Base-by-base conservation (phyloP, 1,140 invertebrate genomes). In the Drosophila virilis region DNA sequence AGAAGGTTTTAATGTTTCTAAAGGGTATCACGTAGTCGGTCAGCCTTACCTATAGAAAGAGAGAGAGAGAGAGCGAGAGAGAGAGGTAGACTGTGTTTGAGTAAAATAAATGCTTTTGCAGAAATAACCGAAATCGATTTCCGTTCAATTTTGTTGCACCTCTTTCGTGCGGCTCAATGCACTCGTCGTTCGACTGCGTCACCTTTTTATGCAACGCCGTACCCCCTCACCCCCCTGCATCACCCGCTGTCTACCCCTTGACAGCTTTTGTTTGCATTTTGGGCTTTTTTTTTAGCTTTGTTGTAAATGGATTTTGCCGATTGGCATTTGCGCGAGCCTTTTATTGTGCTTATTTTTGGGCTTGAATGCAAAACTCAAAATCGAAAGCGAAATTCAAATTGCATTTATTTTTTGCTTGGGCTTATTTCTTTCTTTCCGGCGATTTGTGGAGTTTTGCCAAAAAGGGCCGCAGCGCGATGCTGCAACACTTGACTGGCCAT, bases 351-450 rank as follows among this genome's bases (percentile, higher is more conserved):
- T 22, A 54, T 59, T 59, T 55, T 64, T 45, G 52, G n/a, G 61
- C 61, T 52, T 17, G 35, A 68, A 42, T 57, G 51, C 33, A 57
- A 62, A 58, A 46, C 40, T 17, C 52, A 58, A 75, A 83, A 76
- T 51, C 50, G 80, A 84, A 83, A 83, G 80, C 74, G 51, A 68
- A 69, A 76, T 76, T 66, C 80, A 48, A 66, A 62, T 54, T 78
- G 79, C 79, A 69, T 60, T 81, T 52, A 6, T 28, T 9, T 17
- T 55, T 55, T 22, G 4, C 12, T 5, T 17, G 22, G 22, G 17
- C 8, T 17, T 22, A 7, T 57, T n/a, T 28, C n/a, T 76, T 67
- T 46, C 17, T 15, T n/a, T 57, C 17, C 22, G 51, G 52, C 15
- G 38, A 43, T 15, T 33, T 48, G 7, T 40, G 48, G 32, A 51